Evolutionary conservation across 2,888 invertebrate species (phyloP), one percentile per base, ranked within the genome.

Genomic region (Drosophila helvetica): DNA sequence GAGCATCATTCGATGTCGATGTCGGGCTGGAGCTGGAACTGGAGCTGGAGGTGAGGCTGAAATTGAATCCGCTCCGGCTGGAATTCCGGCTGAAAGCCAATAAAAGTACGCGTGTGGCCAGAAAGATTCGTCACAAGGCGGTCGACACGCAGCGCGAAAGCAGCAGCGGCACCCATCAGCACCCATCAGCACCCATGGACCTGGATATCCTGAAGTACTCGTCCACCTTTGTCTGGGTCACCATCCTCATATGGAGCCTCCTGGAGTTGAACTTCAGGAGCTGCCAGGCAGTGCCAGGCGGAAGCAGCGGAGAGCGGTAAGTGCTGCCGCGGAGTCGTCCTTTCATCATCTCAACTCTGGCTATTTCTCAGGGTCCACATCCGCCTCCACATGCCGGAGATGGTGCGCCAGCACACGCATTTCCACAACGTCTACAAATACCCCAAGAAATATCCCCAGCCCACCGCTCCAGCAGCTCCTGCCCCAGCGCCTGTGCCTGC

Each of bases 361-460:
- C n/a, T 47, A 2, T 19, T 27, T 47, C 45, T 0, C 63, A 90
- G 90, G 60, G 90, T 90, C 3, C 90, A 90, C 71, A 90, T 90
- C 47, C 90, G 91, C 42, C 77, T 90, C 19, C 90, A 90, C 57
- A 89, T 90, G 90, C 89, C 89, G 59, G 87, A 89, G 47, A 63
- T 84, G 53, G 79, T 82, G 67, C 80, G 89, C 30, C 69, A 89
- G 70, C 80, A 86, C n/a, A 82, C 88, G 54, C 89, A 87, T 58
- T 72, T 77, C 45, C 87, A 89, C 64, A 90, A 89, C 62, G 77
- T 80, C 52, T 84, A 82, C 68, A 80, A 78, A 18, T 74, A 77
- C n/a, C 53, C 56, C 10, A 55, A 42, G 22, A 33, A 63, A 43
- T 43, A 74, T 48, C 76, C 75, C 50, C 45, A 48, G 0, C 66